Base-by-base conservation (phyloP, 2,113 vertebrate genomes). In the Mungos mungo region DNA sequence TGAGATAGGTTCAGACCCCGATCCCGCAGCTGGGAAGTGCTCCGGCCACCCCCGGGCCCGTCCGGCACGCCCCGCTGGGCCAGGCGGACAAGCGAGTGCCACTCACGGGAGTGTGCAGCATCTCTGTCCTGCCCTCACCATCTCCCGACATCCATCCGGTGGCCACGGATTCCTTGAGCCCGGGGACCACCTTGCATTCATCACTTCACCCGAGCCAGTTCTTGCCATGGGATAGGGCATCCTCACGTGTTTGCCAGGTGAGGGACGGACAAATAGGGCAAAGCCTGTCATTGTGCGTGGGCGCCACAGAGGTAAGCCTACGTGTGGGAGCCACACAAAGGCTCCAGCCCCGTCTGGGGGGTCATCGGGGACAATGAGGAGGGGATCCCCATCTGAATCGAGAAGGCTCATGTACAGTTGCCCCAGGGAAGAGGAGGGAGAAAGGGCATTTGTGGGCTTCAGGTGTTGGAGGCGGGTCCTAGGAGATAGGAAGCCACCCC, bases 21-120 rank as follows among this genome's bases (percentile, higher is more conserved):
- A 4, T 29, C 4, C 38, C 31, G 3, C 52, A 29, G 33, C 29
- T 12, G 27, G 65, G 65, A 31, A 50, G 25, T 9, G 5, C 29
- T 1, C 1, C 19, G 4, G 41, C 63, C 16, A 4, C 19, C 12
- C 0, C 14, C 11, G 4, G 12, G 69, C 0, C 7, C 29, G 16
- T 41, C 50, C 0, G 0, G 72, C 23, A 50, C 14, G 0, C 7
- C 7, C 3, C 0, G 0, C 3, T 23, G 21, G 3, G 19, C 29
- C 1, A 1, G 27, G 54, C 1, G 21, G 72, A 60, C 29, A 8
- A 9, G 1, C 0, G 2, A 35, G 13, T 29, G 57, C 66, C 19
- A 3, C 4, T 66, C 23, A 47, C 52, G 33, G 11, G 27, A 38
- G 1, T 1, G 2, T 4, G n/a, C 5, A 29, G 31, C 47, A 3